Base-by-base conservation (phyloP, 2,113 vertebrate genomes). In the Syngnathoides biaculeatus region DNA sequence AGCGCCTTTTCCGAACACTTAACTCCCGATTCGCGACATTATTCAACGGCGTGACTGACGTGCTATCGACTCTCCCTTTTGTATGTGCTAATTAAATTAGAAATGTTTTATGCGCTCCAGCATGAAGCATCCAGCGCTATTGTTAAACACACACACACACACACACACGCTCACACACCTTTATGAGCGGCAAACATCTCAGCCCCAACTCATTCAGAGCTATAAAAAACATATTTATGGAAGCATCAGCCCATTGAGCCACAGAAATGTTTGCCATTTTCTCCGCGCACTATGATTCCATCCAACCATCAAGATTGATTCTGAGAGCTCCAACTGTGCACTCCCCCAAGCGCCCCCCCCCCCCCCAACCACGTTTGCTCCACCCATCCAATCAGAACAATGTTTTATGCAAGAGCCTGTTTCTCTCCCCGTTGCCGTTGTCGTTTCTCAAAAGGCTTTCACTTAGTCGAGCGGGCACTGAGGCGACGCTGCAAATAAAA, bases 181-280 rank as follows among this genome's bases (percentile, higher is more conserved):
- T 87, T 88, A 88, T 83, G 81, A 88, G 83, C 79, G 73, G 68
- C 79, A 87, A 89, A 90, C 79, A 87, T 80, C 79, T 82, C 75
- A 68, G 79, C 75, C 81, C 84, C 77, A 64, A 82, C 79, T 79
- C 84, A 80, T 87, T 84, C 80, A 73, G 77, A 70, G 72, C 88
- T 82, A 86, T 90, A 92, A 92, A 91, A 91, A 92, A 88, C 84
- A 88, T 89, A 92, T 92, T 92, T 90, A 92, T 90, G 88, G 83
- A 84, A 84, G 77, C 84, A 85, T 90, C 88, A 89, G 89, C 75
- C 85, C 84, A 90, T 87, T 88, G 89, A 86, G 86, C 78, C 87
- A 86, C 83, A 83, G 84, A 87, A 88, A 84, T 90, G 87, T 88
- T 89, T 89, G 86, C 87, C 87, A 90, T 92, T 91, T 87, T 89